A percentile compares a stretch with the other conserved stretches of the same genome.
Evolutionary conservation across 2,113 vertebrate species (phyloP).

Genomic region (Baryphthengus martii): DNA sequence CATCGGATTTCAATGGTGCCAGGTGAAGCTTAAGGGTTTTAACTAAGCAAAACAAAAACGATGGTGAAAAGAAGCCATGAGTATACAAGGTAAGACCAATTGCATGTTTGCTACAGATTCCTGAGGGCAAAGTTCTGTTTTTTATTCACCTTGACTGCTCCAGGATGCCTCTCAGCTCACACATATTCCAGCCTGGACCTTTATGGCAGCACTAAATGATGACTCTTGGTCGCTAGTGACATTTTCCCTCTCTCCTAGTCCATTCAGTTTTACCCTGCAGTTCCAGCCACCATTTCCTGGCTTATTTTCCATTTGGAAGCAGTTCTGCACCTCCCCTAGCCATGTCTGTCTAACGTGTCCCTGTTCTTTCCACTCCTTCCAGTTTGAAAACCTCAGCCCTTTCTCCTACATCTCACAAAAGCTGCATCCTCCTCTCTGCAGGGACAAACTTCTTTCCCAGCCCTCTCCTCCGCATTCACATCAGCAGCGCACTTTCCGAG

Average conservation of each 20-base stretch:
- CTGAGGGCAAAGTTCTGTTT: background rate
- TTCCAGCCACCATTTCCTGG: background rate
- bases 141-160: background rate
- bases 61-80: background rate
- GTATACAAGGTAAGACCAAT: accelerated
- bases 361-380: background rate
- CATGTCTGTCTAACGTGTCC: accelerated
- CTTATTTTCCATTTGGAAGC: background rate
- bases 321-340: background rate
- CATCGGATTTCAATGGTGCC: background rate
- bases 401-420: background rate
- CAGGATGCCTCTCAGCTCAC: background rate
- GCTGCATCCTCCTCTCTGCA: background rate
- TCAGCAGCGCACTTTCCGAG: background rate
- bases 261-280: background rate
- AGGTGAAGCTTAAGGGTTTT: slow-evolving; percentile 1
- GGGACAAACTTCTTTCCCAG: background rate
- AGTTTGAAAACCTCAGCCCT: background rate
- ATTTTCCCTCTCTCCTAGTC: background rate
- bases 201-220: background rate
- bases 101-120: background rate
- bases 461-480: background rate
- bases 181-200: background rate
- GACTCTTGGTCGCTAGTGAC: background rate
- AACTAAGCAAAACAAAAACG: background rate